Base-by-base conservation (phyloP, 2,797 vertebrate species). In the Sylvilagus floridanus region DNA sequence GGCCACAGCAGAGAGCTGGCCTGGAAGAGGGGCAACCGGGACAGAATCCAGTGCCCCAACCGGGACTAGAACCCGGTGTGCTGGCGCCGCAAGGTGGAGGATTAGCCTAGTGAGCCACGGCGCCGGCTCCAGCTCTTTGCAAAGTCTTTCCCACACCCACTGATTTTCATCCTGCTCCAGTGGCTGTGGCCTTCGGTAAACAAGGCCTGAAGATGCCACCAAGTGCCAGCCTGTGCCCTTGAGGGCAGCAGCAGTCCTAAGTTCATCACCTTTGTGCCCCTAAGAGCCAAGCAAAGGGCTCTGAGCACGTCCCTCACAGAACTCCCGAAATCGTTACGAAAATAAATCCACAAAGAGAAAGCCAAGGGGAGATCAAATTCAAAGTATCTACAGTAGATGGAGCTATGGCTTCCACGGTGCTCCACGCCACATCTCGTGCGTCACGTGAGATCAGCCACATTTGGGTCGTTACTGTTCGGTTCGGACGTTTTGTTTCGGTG, bases 341-440 rank as follows among this genome's bases (percentile, higher is more conserved):
- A 81, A 12, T 21, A 42, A 50, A 50, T 2, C 72, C 8, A 8
- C 21, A 4, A 24, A 50, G 63, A 14, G 9, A 22, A 90, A 97
- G 73, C 13, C 10, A 12, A 47, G 71, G 90, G 96, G 94, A 57
- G 35, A 75, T 88, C 94, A 22, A 95, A 0, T 98, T 98, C 94
- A 88, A 94, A 97, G 60, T 79, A 91, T 94, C 97, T 95, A 96
- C 97, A 97, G 96, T 83, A 98, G 98, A 97, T 97, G 98, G 97
- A 98, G 97, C 97, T 97, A 62, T 96, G 13, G 12, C 95, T 97
- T 97, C 96, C 97, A 76, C 93, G 94, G 94, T 96, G 96, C 92
- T 96, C 93, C 60, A 10, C 42, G 71, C 62, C 2, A 69, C 7
- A 37, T 65, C 19, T 91, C 63, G 17, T 7, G 10, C 21, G 47